Base-by-base conservation (phyloP, 1,140 invertebrate genomes). In the Bombus confusus region DNA sequence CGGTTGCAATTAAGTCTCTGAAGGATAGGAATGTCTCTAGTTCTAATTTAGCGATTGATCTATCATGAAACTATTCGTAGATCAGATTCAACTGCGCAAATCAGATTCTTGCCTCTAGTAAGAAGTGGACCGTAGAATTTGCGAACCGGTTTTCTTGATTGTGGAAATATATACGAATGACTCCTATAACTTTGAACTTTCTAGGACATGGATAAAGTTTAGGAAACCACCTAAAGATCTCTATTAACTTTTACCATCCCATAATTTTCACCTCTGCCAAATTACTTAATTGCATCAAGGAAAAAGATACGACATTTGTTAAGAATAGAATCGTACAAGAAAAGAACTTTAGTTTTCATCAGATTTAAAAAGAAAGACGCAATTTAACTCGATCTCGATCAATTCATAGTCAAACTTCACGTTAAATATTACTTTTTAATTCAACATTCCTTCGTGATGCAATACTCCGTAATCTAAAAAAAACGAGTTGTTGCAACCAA, bases 91-190 rank as follows among this genome's bases (percentile, higher is more conserved):
- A 68, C 31, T 22, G 66, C 22, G 34, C 34, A 68, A 76, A 76
- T 76, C 37, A 39, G 28, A 76, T 59, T 59, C 52, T 62, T 52
- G 18, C 12, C 1, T n/a, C 34, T 22, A 31, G 34, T n/a, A 59
- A 76, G 52, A 59, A 76, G 34, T 76, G 52, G 74, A 62, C 52
- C 52, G 34, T 59, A 76, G 52, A 25, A 76, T 62, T 76, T 76
- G 74, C 34, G 74, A 76, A 76, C 74, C 74, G 74, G 74, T 76
- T 76, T 76, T 52, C 31, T 39, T 37, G 28, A 59, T 37, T 28
- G 37, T 59, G 39, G 10, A n/a, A 57, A 37, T 25, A 76, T 15
- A 62, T n/a, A 39, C 52, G 52, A 76, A 59, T 59, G 52, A 37
- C 2, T 37, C 6, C 31, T 25, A 34, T 28, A 62, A 76, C 74